Percentiles rank a stretch among this genome's conserved stretches.
phyloP scores from a whole-genome alignment of 2,113 vertebrate species.

The Phainopepla nitens region DNA sequence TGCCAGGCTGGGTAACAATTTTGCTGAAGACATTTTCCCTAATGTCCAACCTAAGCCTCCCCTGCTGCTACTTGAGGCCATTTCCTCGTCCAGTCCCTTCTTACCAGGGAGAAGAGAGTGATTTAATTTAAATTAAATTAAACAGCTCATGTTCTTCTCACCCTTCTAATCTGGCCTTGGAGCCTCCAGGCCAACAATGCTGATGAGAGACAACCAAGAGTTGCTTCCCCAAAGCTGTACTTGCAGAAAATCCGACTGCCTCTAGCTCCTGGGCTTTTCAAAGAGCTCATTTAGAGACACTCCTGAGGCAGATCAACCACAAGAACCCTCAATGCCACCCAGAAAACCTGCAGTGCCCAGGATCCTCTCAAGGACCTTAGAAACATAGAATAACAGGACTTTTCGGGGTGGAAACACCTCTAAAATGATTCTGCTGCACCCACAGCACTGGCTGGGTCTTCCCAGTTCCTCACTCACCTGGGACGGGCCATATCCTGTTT shows the following conservation, averaged over 20 bases:
- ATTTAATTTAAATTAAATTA: neutral
- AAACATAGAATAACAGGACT: neutral
- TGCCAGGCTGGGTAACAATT: neutral
- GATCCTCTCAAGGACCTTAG: neutral
- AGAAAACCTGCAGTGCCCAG: neutral
- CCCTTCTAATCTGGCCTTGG: neutral
- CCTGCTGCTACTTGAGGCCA: neutral
- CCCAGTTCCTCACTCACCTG: neutral
- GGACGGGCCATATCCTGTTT: accelerated
- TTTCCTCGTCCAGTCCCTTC: neutral
- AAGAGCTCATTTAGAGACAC: neutral
- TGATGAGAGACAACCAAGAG: neutral
- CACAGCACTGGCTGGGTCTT: neutral
- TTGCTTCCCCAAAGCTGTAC: neutral
- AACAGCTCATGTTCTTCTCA: neutral
- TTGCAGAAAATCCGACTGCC: neutral
- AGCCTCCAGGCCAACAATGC: neutral
- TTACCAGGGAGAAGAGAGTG: accelerated
- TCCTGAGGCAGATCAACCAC: neutral
- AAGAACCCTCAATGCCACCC: neutral
- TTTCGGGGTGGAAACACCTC: neutral
- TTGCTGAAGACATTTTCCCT: neutral
- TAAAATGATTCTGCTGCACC: neutral
- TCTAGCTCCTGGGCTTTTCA: neutral
- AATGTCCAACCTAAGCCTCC: neutral